These are phyloP conservation scores for Alethe diademata DNA, from an alignment of 2,113 vertebrate species.

Conservation along the genomic window DNA sequence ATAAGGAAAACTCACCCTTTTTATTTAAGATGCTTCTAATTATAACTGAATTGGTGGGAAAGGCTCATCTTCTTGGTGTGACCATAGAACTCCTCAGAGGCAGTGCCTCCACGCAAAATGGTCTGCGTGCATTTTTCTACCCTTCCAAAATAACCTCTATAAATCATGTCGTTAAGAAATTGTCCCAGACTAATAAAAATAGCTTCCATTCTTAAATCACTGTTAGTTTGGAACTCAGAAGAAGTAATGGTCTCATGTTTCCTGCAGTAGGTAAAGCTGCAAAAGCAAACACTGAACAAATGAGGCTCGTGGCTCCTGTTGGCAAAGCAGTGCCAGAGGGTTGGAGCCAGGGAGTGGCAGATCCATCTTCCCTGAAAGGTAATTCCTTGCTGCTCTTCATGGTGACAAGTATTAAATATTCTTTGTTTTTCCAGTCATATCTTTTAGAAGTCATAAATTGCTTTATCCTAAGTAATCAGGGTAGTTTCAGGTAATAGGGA, in stretches of 20 bases:
- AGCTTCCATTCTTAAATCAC: background rate
- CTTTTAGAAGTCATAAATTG: background rate
- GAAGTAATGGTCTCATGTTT: background rate
- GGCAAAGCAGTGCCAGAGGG: accelerated
- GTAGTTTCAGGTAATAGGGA: background rate
- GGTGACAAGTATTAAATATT: background rate
- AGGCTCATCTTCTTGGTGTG: background rate
- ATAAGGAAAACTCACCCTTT: background rate
- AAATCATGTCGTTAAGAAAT: background rate
- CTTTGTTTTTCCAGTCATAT: background rate
- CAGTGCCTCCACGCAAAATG: background rate
- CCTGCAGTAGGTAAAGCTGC: background rate
- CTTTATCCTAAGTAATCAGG: background rate
- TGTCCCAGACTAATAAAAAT: background rate
- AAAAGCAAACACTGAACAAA: background rate
- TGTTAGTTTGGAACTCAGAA: background rate
- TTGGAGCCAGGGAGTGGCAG: background rate
- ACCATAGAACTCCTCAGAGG: background rate
- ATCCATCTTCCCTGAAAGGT: background rate
- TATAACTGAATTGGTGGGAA: background rate
- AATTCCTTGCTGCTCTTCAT: background rate
- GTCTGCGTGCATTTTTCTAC: background rate
- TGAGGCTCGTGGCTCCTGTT: background rate
- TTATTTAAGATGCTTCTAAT: background rate
- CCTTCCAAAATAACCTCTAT: background rate